Evolutionary conservation across 1,140 invertebrate species (phyloP).

Genomic region (Drosophila rhopaloa): DNA sequence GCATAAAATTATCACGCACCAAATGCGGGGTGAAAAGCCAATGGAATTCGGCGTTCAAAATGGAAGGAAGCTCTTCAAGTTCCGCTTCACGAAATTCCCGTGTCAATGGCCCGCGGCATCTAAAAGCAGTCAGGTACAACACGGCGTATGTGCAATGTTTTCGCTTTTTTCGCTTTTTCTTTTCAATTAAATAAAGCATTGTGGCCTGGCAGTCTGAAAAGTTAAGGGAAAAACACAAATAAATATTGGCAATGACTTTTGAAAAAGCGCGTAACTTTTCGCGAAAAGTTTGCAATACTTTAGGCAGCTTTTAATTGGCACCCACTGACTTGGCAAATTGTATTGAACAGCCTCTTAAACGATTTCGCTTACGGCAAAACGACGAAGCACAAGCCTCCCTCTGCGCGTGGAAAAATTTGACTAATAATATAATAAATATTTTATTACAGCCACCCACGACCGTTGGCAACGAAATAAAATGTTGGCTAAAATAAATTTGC

Average conservation of each 20-base stretch:
- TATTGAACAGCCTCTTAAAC: conserved; percentile 11
- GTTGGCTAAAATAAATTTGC: conserved; percentile 42
- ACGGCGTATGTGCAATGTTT: conserved; percentile 54
- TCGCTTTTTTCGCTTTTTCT: neutral
- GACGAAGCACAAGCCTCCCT: conserved; percentile 5
- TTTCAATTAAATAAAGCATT: conserved; percentile 44
- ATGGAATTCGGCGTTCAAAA: neutral
- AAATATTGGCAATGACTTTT: conserved; percentile 65
- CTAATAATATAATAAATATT: conserved; percentile 46
- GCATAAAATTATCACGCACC: conserved; percentile 73
- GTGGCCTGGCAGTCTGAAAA: conserved; percentile 42
- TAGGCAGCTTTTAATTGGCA: conserved; percentile 58
- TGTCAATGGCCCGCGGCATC: conserved; percentile 18
- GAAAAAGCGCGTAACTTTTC: conserved; percentile 29
- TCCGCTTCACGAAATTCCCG: conserved; percentile 1
- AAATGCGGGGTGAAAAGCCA: conserved; percentile 8
- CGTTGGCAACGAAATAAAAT: conserved; percentile 17
- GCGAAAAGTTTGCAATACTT: conserved; percentile 47
- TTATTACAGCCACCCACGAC: conserved; percentile 16
- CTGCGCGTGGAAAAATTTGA: conserved; percentile 20
- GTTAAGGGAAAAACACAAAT: conserved; percentile 30
- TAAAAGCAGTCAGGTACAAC: conserved; percentile 2
- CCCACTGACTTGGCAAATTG: conserved; percentile 55
- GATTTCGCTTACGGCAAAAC: conserved; percentile 6
- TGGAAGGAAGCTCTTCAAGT: conserved; percentile 6